Conservation (phyloP, 2,888 invertebrate genomes). For the Caenorhabditis zanzibari region DNA sequence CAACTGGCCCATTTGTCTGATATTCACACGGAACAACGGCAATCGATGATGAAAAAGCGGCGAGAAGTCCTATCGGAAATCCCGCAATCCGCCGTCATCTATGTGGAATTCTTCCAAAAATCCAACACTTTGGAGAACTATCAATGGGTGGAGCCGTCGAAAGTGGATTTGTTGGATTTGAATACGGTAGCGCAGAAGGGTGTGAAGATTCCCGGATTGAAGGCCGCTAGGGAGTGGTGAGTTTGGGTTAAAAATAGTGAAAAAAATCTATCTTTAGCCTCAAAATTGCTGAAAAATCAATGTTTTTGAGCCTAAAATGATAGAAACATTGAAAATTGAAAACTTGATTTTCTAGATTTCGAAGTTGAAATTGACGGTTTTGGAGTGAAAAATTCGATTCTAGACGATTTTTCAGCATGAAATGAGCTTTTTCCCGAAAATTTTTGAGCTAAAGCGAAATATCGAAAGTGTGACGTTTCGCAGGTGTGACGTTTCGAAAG, state of each 20-base stretch:
- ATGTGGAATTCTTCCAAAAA: conserved; percentile 65
- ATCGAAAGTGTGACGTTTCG: too few species aligned
- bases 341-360: too few species aligned
- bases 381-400: neutral
- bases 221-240: conserved; percentile 63
- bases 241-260: neutral
- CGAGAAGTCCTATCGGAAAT: conserved; percentile 42
- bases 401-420: too few species aligned
- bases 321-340: too few species aligned
- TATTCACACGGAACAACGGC: conserved; percentile 54
- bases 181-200: conserved; percentile 11
- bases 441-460: too few species aligned
- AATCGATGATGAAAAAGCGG: conserved; percentile 46
- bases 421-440: too few species aligned
- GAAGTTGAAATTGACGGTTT: neutral
- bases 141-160: conserved; percentile 53
- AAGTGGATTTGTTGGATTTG: conserved; percentile 53
- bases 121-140: conserved; percentile 34
- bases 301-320: neutral
- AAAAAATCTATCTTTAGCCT: neutral
- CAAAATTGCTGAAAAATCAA: neutral
- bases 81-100: conserved; percentile 20
- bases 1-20: conserved; percentile 50
- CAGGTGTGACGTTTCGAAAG: too few species aligned
- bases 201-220: conserved; percentile 52